These are phyloP conservation scores for Sepiola atlantica DNA, from an alignment of 2,888 invertebrate genomes.

Conservation along the genomic window DNA sequence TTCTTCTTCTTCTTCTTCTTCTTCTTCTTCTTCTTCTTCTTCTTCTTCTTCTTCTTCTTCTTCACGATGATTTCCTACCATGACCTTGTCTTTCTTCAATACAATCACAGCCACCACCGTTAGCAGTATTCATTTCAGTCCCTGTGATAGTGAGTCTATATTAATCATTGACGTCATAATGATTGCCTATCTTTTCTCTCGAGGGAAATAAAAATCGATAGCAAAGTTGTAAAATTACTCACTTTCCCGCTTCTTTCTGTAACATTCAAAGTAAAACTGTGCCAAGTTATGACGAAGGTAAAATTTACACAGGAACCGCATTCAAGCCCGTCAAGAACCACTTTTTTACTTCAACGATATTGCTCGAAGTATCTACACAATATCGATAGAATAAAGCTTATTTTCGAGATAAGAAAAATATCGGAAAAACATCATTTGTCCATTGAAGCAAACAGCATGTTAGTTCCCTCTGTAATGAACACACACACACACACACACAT, in stretches of 20 bases:
- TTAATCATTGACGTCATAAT: background rate
- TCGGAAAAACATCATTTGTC: background rate
- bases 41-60: slow-evolving; percentile 14
- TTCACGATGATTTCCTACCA: background rate
- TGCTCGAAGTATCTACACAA: background rate
- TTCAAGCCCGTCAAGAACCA: background rate
- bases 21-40: background rate
- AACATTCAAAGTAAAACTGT: background rate
- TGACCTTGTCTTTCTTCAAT: background rate
- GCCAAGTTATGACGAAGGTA: background rate
- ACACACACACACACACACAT: no score
- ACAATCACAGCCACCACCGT: background rate
- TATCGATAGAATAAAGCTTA: background rate
- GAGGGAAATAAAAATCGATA: background rate
- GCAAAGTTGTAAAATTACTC: slow-evolving; percentile 32
- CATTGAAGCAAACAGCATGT: background rate
- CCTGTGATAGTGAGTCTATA: background rate
- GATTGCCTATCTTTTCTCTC: background rate
- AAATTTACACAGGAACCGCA: background rate
- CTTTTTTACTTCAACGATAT: background rate
- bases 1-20: background rate
- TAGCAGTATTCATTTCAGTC: background rate
- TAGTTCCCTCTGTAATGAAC: background rate
- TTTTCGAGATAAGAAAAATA: background rate
- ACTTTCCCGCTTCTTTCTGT: background rate